A percentile compares a stretch with the other conserved stretches of the same genome.
Conservation (phyloP, 2,797 vertebrate species). For the Urocyon cinereoargenteus region DNA sequence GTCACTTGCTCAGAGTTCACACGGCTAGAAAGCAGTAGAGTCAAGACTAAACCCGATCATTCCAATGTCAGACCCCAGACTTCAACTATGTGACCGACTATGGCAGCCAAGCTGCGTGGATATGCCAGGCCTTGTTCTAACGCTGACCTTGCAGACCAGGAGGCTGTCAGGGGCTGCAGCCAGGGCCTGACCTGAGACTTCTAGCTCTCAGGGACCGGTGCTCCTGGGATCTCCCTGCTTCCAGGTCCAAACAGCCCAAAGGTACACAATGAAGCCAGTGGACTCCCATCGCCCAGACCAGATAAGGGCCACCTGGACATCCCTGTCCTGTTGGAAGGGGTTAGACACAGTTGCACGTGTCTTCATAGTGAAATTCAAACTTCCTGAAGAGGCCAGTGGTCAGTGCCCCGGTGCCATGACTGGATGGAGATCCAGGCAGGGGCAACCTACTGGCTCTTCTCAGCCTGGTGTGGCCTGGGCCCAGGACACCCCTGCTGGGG, state of each 20-base stretch:
- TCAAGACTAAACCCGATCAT: neutral
- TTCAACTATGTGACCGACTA: neutral
- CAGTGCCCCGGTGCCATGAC: accelerated
- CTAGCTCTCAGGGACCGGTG: neutral
- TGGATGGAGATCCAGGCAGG: neutral
- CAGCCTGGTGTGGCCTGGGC: neutral
- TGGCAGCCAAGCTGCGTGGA: too few relatives aligned
- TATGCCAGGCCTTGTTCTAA: neutral
- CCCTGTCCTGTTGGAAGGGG: neutral
- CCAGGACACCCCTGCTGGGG: neutral
- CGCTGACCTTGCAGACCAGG: accelerated
- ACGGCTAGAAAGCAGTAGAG: neutral
- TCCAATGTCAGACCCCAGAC: too few relatives aligned
- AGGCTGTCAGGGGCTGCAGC: neutral
- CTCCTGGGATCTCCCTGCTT: neutral
- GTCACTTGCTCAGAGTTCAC: neutral
- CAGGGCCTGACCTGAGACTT: neutral
- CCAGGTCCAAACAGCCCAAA: neutral
- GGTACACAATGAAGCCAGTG: accelerated
- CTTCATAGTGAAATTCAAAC: neutral
- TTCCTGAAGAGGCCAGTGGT: neutral
- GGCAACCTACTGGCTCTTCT: neutral
- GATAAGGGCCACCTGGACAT: accelerated
- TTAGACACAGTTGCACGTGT: too few relatives aligned
- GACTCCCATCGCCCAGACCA: too few relatives aligned